Percentiles rank a stretch among this genome's conserved stretches.
Evolutionary conservation across 2,888 invertebrate genomes (phyloP).

Genomic region (Tenthredo amoena): DNA sequence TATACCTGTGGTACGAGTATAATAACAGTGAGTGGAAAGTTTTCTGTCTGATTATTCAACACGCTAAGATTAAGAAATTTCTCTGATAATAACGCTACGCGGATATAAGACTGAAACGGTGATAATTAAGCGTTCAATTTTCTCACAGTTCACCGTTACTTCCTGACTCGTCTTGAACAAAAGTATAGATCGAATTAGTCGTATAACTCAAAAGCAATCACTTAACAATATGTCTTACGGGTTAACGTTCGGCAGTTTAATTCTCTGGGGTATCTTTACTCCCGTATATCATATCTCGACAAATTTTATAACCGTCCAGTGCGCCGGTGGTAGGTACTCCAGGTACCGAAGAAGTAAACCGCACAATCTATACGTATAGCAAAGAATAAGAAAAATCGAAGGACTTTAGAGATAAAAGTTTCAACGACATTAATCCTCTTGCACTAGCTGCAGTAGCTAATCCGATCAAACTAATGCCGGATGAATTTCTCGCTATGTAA

Average conservation of each 20-base stretch:
- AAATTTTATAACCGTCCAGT: neutral
- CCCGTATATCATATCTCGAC: conserved; percentile 15
- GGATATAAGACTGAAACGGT: neutral
- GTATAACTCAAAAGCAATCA: conserved; percentile 17
- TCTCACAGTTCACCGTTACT: neutral
- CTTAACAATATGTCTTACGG: neutral
- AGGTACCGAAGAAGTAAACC: neutral
- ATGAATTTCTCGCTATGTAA: conserved; percentile 14
- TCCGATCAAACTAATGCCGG: conserved; percentile 30
- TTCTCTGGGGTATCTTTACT: neutral
- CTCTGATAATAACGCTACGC: neutral
- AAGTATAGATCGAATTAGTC: neutral
- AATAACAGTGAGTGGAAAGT: neutral
- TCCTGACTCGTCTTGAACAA: neutral
- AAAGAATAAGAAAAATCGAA: neutral
- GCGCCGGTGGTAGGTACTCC: neutral
- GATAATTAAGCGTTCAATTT: neutral
- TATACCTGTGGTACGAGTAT: neutral
- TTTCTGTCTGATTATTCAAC: neutral
- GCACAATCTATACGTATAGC: neutral
- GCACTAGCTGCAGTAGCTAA: neutral
- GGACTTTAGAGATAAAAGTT: conserved; percentile 32
- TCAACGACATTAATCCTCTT: conserved; percentile 24
- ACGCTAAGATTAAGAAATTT: neutral
- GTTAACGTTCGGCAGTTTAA: neutral